These are phyloP conservation scores for Hanleya hanleyi DNA, from an alignment of 2,888 invertebrate genomes.

Conservation along the genomic window DNA sequence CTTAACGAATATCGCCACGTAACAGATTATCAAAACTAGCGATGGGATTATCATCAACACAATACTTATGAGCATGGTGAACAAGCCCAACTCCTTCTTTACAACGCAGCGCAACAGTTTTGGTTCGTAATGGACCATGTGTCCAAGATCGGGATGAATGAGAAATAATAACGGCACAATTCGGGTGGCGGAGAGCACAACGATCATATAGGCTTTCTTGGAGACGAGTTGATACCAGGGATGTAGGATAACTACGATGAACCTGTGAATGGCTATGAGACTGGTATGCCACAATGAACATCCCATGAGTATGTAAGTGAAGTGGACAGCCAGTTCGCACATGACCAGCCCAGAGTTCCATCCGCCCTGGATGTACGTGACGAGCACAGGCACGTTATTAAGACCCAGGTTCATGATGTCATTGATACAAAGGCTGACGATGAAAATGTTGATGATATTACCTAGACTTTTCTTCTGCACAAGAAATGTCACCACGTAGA, in stretches of 20 bases:
- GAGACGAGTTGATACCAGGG: conserved; percentile 68
- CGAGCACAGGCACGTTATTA: conserved; percentile 64
- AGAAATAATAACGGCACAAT: conserved; percentile 66
- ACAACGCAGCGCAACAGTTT: conserved; percentile 67
- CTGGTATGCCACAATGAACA: conserved; percentile 70
- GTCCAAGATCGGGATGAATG: conserved; percentile 63
- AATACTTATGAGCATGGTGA: conserved; percentile 64
- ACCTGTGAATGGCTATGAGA: conserved; percentile 69
- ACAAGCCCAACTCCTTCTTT: conserved; percentile 60
- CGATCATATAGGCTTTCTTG: conserved; percentile 65
- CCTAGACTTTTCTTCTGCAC: conserved; percentile 52
- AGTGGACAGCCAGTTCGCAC: conserved; percentile 67
- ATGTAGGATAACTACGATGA: conserved; percentile 69
- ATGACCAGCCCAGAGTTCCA: conserved; percentile 64
- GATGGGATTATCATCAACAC: conserved; percentile 70
- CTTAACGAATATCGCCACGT: conserved; percentile 68
- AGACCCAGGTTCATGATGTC: conserved; percentile 66
- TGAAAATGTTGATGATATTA: conserved; percentile 69
- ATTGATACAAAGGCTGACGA: conserved; percentile 69
- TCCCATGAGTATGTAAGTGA: conserved; percentile 67
- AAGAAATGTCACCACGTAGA: conserved; percentile 60
- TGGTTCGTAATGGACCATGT: conserved; percentile 66
- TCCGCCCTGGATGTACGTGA: conserved; percentile 63
- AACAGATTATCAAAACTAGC: conserved; percentile 67
- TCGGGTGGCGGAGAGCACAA: conserved; percentile 65